Evolutionary conservation across 2,888 invertebrate genomes (phyloP).

Genomic region (Vanessa cardui): DNA sequence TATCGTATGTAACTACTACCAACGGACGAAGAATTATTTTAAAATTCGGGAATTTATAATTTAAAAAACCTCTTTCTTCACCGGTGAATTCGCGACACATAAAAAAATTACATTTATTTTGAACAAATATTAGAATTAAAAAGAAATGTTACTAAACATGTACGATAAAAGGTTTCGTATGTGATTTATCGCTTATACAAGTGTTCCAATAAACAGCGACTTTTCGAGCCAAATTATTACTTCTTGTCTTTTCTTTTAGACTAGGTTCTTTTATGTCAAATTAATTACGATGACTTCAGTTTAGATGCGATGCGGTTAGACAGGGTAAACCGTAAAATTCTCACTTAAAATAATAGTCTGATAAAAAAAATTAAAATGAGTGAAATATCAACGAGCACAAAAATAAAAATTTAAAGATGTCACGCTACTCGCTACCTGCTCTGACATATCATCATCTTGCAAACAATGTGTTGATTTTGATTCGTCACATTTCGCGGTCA

Average conservation of each 20-base stretch:
- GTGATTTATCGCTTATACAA: background rate
- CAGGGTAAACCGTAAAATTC: no score
- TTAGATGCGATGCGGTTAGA: no score
- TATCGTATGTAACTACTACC: slow-evolving; percentile 23
- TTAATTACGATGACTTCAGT: no score
- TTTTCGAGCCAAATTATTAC: background rate
- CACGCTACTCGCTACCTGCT: background rate
- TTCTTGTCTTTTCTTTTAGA: no score
- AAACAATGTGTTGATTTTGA: slow-evolving; percentile 6
- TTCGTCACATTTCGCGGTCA: slow-evolving; percentile 5
- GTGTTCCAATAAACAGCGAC: background rate
- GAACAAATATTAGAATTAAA: no score
- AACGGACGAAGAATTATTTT: slow-evolving; percentile 16
- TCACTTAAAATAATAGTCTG: no score
- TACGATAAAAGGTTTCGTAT: no score
- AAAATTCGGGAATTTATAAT: slow-evolving; percentile 2
- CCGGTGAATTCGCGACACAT: background rate
- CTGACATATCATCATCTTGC: slow-evolving; percentile 5
- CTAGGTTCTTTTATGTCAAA: no score
- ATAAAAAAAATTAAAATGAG: no score
- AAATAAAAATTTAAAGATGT: background rate
- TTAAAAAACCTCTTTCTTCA: background rate
- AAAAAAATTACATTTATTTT: no score
- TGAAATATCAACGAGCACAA: background rate
- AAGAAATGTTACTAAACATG: background rate